Base-by-base conservation (phyloP, 2,888 invertebrate species). In the Cryptops parisi region DNA sequence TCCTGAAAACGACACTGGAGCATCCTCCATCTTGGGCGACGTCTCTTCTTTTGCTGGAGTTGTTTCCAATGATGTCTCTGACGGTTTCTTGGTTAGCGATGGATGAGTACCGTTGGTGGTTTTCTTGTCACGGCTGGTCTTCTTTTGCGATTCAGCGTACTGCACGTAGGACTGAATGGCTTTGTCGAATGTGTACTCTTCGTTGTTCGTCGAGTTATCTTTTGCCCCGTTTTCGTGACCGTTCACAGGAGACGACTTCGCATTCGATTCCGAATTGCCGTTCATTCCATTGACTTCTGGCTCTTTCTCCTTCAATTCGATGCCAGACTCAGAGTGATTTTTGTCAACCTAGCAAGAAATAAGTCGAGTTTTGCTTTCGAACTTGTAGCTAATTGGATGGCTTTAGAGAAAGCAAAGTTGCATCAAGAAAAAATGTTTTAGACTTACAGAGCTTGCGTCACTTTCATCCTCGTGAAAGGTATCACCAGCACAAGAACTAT, bases 101-200 rank as follows among this genome's bases (percentile, higher is more conserved):
- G 33, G 15, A 15, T 33, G 33, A 33, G 33, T 9, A 33, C 43
- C 43, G 17, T 41, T 41, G 9, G 17, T 19, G 9, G 21, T 17
- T 17, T 17, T 41, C 17, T 21, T 41, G 6, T 41, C 43, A 41
- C 17, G 6, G 55, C 33, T 54, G 55, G 62, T 81, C 77, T 47
- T 47, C 23, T 47, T 84, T 60, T 84, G 76, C 50, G 63, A 65
- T 58, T 68, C 67, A 6, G 68, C 63, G 57, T 64, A 68, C 55
- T 84, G 82, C 62, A 86, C 82, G 69, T 88, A 88, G 61, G 84
- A 82, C 65, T 87, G 82, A 61, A 87, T 87, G 62, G 87, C 86
- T 62, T 84, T 81, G 69, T 88, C 87, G 67, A 86, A 88, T 0
- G 86, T 86, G 68, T 86, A 87, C 67, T 86, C 85, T 63, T 83